Conservation (phyloP, 2,888 invertebrate genomes). For the Euclidia mi region DNA sequence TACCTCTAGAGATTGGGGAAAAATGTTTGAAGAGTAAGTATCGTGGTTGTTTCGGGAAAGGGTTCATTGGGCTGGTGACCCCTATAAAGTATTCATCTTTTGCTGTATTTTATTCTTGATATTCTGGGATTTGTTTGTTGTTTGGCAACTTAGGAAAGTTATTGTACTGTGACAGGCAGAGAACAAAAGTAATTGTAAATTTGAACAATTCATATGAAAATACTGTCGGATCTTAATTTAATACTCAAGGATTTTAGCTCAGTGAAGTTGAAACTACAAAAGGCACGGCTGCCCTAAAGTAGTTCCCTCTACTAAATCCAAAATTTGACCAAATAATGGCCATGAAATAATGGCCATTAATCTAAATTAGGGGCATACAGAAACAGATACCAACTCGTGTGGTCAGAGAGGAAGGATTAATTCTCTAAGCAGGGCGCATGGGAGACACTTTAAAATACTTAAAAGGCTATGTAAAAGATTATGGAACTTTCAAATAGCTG, state of each 20-base stretch:
- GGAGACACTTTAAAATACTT: conserved; percentile 48
- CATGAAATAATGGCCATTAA: no score
- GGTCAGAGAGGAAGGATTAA: conserved; percentile 57
- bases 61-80: conserved; percentile 19
- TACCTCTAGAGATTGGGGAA: conserved; percentile 19
- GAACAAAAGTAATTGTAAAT: no score
- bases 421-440: conserved; percentile 44
- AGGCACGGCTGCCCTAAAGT: background rate
- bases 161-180: no score
- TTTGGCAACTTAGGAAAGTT: conserved; percentile 5
- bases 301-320: background rate
- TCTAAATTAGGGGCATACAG: conserved; percentile 32
- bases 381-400: conserved; percentile 45
- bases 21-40: conserved; percentile 30
- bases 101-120: conserved; percentile 8
- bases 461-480: conserved; percentile 48
- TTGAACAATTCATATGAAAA: no score
- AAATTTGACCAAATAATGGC: conserved; percentile 34
- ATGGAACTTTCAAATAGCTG: conserved; percentile 22
- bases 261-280: background rate
- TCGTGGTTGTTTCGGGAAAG: conserved; percentile 24
- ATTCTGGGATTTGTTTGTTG: background rate
- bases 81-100: conserved; percentile 11
- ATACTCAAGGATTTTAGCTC: background rate
- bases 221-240: no score